phyloP scores from a whole-genome alignment of 2,113 vertebrate species.

The Noturus placidus region DNA sequence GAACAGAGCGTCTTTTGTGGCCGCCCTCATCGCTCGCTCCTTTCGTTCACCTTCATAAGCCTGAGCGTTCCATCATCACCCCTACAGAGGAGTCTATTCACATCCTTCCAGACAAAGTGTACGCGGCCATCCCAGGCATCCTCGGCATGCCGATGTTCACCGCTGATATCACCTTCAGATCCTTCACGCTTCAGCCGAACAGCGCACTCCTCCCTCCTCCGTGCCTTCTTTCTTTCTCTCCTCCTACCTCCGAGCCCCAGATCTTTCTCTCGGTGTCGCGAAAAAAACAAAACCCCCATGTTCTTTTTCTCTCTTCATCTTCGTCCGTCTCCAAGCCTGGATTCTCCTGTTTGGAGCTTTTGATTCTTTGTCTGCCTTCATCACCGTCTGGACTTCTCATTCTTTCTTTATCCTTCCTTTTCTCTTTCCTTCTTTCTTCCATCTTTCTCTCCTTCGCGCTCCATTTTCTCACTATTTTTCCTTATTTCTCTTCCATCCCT shows the following conservation, averaged over 20 bases:
- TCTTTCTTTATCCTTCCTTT: no score
- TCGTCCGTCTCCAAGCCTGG: background rate
- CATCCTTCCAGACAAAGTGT: constrained; percentile 67
- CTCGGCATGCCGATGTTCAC: constrained; percentile 72
- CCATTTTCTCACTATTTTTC: constrained; percentile 33
- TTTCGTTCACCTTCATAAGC: constrained; percentile 32
- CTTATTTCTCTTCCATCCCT: background rate
- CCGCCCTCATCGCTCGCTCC: constrained; percentile 47
- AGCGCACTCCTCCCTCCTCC: background rate
- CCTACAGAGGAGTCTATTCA: constrained; percentile 76
- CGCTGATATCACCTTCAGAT: constrained; percentile 69
- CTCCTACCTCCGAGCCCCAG: background rate
- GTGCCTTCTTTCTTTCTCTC: background rate
- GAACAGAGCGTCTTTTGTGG: constrained; percentile 69
- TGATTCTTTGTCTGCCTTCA: background rate
- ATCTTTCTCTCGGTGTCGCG: background rate
- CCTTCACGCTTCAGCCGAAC: constrained; percentile 55
- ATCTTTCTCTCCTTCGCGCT: background rate
- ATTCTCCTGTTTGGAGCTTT: background rate
- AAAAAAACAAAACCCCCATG: no score
- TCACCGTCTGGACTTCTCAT: background rate
- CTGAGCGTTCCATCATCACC: constrained; percentile 68
- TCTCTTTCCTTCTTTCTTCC: no score
- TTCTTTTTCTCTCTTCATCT: background rate
- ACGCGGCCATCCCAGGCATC: constrained; percentile 70